Base-by-base conservation (phyloP, 2,797 vertebrate species). In the Acipenser oxyrinchus region DNA sequence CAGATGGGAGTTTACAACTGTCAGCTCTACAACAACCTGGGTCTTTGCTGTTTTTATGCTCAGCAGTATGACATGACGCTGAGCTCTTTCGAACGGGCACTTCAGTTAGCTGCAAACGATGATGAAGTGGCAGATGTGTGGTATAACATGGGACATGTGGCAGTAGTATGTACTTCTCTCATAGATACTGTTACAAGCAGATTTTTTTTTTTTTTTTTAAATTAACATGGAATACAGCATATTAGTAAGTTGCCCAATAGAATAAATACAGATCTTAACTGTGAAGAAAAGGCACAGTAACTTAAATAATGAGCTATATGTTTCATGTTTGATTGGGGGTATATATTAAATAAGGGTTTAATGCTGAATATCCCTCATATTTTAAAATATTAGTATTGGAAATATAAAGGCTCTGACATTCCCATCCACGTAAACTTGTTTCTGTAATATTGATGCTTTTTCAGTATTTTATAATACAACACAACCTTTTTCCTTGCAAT, bases 41-140 rank as follows among this genome's bases (percentile, higher is more conserved):
- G 95, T 12, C 89, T 99, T 70, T 98, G 95, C 75, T 99, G 97
- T 86, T 99, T 98, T 83, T 98, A 94, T 8, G 96, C 96, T 58
- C 97, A 99, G 86, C 97, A 99, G 80, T 99, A 97, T n/a, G 97
- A 99, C 77, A 95, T 99, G 95, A 95, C 93, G 11, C 87, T 99
- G 62, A 94, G 92, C 60, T 97, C 94, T 0, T 98, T 99, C 76
- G 96, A 99, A 77, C 89, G 96, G 51, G 95, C 97, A 52, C 84
- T 96, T 64, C 87, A 92, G 65, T 84, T 99, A 82, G 93, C 89
- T 66, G 86, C 91, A 75, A 92, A 81, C 7, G 95, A 98, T 68
- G 93, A 95, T 66, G 96, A 98, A 71, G 85, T 89, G 74, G 94
- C 97, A 1, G 97, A 99, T 51, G 91, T 99, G 68, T 99, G 96